These are phyloP conservation scores for Toxostoma redivivum DNA, from an alignment of 2,113 vertebrate species.

Conservation along the genomic window DNA sequence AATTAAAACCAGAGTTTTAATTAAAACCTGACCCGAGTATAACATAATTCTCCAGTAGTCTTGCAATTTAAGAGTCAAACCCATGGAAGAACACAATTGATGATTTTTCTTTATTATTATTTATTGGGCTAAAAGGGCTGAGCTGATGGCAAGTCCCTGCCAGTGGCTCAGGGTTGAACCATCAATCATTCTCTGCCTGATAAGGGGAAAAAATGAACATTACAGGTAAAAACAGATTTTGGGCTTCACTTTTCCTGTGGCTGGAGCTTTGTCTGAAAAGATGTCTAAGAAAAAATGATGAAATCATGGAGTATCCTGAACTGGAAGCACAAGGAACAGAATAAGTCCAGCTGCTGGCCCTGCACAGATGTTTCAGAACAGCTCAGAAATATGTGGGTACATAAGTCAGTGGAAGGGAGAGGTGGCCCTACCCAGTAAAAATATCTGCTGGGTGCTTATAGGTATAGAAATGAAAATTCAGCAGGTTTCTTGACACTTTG, in stretches of 20 bases:
- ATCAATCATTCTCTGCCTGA: background rate
- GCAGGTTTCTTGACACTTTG: background rate
- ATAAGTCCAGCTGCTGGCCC: background rate
- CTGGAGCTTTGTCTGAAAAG: background rate
- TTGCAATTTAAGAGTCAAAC: background rate
- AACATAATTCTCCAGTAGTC: background rate
- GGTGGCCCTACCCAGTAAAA: background rate
- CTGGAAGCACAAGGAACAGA: background rate
- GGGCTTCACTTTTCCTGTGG: background rate
- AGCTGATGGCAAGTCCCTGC: background rate
- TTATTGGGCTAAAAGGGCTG: background rate
- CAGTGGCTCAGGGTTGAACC: background rate
- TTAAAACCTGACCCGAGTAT: background rate
- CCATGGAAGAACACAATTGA: background rate
- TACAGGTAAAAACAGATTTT: background rate
- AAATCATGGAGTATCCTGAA: too few species aligned
- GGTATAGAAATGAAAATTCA: background rate
- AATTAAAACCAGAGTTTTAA: background rate
- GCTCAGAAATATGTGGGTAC: background rate
- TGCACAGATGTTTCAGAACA: background rate
- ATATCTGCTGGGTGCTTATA: background rate
- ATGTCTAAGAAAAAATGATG: background rate
- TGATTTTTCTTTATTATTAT: background rate
- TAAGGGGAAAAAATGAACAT: background rate
- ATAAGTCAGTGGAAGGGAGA: background rate